Percentiles rank a stretch among this genome's conserved stretches.
Conservation (phyloP, 1,140 invertebrate genomes). For the Octopus sinensis region DNA sequence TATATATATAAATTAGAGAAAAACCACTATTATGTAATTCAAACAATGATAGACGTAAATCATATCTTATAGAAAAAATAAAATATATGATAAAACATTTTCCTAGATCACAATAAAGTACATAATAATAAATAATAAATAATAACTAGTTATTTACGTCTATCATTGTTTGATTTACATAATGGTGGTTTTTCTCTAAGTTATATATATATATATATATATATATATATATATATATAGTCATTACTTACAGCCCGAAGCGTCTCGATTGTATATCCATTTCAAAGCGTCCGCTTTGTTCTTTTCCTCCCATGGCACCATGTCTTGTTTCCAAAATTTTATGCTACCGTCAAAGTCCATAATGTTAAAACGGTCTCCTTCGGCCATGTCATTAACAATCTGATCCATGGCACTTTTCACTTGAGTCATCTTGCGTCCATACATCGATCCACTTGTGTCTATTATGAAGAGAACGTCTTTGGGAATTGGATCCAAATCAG, state of each 20-base stretch:
- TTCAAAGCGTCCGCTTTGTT: slow-evolving; percentile 26
- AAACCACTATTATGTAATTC: no score
- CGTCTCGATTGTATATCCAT: slow-evolving; percentile 26
- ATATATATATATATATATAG: background rate
- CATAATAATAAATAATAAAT: no score
- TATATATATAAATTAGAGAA: no score
- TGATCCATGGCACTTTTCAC: slow-evolving; percentile 68
- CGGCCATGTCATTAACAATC: slow-evolving; percentile 65
- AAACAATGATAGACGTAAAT: no score
- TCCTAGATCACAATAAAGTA: no score
- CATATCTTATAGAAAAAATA: no score
- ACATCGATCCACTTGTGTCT: slow-evolving; percentile 72
- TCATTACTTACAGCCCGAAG: slow-evolving; percentile 36
- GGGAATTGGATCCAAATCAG: slow-evolving; percentile 60
- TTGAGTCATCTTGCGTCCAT: slow-evolving; percentile 65
- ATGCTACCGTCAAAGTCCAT: slow-evolving; percentile 60
- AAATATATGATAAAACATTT: no score
- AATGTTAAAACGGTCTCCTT: slow-evolving; percentile 68
- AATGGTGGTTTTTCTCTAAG: no score
- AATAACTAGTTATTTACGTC: no score
- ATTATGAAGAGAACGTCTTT: slow-evolving; percentile 73
- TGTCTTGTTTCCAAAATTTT: slow-evolving; percentile 30
- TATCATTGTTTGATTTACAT: no score
- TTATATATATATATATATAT: no score
- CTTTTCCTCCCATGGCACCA: slow-evolving; percentile 23